Conservation (phyloP, 2,888 invertebrate species). For the Sicus ferrugineus region DNA sequence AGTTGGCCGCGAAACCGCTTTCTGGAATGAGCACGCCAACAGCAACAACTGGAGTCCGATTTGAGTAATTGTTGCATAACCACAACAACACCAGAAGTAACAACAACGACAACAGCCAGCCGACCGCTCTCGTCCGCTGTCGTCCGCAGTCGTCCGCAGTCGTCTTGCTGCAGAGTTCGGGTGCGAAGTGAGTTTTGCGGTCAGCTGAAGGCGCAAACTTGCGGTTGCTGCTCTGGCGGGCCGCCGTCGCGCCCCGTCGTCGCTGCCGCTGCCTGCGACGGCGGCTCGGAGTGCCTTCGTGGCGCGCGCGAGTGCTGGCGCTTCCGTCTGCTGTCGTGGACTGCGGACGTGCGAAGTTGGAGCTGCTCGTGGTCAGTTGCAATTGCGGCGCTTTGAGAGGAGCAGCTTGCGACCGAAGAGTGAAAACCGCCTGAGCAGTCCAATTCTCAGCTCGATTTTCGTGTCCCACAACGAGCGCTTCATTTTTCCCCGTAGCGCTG, state of each 20-base stretch:
- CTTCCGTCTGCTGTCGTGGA: not conserved
- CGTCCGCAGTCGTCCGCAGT: not conserved
- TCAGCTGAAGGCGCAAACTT: constrained; percentile 26
- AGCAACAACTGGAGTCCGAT: not conserved
- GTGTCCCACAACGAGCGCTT: too few species aligned
- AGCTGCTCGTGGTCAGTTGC: constrained; percentile 15
- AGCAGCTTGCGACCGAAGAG: not conserved
- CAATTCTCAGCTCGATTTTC: too few species aligned
- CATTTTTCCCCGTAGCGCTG: too few species aligned
- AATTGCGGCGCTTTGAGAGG: not conserved
- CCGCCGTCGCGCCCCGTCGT: not conserved
- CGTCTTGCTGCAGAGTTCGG: not conserved
- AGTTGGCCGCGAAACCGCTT: constrained; percentile 1
- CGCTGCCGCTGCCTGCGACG: not conserved
- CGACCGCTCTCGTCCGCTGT: not conserved
- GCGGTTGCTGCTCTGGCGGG: constrained; percentile 8
- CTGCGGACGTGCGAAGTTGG: not conserved
- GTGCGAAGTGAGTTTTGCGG: constrained; percentile 28
- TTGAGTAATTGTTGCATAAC: too few species aligned
- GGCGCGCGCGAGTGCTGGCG: not conserved
- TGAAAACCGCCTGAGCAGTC: too few species aligned
- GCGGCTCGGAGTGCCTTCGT: not conserved
- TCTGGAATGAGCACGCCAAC: constrained; percentile 11
- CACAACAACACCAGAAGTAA: constrained; percentile 10
- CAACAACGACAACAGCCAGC: constrained; percentile 5